A percentile compares a stretch with the other conserved stretches of the same genome.
Conservation (phyloP, 1,140 invertebrate genomes). For the Lucilia sericata region DNA sequence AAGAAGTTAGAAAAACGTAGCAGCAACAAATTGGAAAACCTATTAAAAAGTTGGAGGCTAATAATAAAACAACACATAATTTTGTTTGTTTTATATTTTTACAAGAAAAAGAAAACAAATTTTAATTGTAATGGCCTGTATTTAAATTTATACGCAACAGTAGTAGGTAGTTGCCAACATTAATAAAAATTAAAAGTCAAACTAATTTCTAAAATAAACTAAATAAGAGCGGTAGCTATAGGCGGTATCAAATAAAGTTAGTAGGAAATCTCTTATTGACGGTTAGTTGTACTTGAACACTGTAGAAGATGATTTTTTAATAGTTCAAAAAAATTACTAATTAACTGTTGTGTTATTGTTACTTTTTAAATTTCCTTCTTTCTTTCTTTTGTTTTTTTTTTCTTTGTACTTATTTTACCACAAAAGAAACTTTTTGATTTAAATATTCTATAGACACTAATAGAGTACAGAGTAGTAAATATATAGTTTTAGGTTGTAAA, state of each 20-base stretch:
- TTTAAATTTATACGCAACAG: conserved; percentile 27
- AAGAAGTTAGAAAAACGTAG: too few relatives aligned
- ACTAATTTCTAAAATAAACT: background rate
- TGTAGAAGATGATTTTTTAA: conserved; percentile 34
- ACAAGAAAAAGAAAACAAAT: background rate
- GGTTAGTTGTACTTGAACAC: background rate
- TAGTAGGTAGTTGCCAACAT: background rate
- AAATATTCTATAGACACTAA: conserved; percentile 26
- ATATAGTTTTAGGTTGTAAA: background rate
- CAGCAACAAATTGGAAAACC: background rate
- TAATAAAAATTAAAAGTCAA: background rate
- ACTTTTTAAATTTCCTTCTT: too few relatives aligned
- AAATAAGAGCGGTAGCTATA: background rate
- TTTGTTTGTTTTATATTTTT: background rate
- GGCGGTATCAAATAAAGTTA: background rate
- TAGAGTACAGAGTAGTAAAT: background rate
- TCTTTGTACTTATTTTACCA: background rate
- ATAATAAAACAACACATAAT: background rate
- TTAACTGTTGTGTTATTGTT: conserved; percentile 22
- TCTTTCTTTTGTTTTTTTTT: background rate
- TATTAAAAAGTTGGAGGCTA: background rate
- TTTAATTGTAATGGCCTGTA: conserved; percentile 16
- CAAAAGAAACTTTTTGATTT: conserved; percentile 9
- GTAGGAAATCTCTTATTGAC: too few relatives aligned
- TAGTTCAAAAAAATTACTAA: conserved; percentile 38